Conservation (phyloP, 2,888 invertebrate genomes). For the Parnassius glacialis region DNA sequence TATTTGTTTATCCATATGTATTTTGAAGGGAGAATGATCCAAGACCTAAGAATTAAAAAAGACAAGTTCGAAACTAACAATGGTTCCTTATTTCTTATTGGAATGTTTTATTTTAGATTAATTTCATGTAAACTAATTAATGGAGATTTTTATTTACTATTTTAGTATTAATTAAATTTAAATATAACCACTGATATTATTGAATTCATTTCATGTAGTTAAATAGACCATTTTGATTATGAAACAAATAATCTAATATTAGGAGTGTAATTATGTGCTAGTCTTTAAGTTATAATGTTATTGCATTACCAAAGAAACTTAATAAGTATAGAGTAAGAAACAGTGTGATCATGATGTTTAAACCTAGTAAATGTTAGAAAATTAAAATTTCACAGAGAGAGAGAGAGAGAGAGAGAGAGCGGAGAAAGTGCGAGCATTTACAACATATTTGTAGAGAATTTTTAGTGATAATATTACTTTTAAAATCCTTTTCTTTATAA, state of each 20-base stretch:
- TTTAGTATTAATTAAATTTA: too few species aligned
- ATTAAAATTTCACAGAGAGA: too few species aligned
- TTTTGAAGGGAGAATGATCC: not conserved
- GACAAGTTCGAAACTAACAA: conserved; percentile 13
- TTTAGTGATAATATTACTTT: too few species aligned
- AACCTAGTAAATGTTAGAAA: too few species aligned
- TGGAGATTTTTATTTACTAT: not conserved
- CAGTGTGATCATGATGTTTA: too few species aligned
- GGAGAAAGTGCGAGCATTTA: too few species aligned
- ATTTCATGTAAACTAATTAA: not conserved
- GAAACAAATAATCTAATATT: conserved; percentile 4
- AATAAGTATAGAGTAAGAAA: conserved; percentile 9
- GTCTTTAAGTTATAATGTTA: conserved; percentile 17
- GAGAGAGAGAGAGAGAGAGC: too few species aligned
- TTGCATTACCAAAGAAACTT: conserved; percentile 21
- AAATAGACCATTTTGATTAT: not conserved
- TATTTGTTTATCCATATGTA: not conserved
- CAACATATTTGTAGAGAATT: too few species aligned
- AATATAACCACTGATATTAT: too few species aligned
- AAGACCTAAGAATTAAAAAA: not conserved
- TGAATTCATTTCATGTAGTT: too few species aligned
- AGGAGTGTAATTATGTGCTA: conserved; percentile 12
- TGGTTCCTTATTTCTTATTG: conserved; percentile 10
- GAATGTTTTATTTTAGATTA: not conserved
- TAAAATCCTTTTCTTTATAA: too few species aligned